Evolutionary conservation across 2,888 invertebrate genomes (phyloP), one percentile per base, ranked within the genome.

Genomic region (Scaptomyza cyrtandrae): DNA sequence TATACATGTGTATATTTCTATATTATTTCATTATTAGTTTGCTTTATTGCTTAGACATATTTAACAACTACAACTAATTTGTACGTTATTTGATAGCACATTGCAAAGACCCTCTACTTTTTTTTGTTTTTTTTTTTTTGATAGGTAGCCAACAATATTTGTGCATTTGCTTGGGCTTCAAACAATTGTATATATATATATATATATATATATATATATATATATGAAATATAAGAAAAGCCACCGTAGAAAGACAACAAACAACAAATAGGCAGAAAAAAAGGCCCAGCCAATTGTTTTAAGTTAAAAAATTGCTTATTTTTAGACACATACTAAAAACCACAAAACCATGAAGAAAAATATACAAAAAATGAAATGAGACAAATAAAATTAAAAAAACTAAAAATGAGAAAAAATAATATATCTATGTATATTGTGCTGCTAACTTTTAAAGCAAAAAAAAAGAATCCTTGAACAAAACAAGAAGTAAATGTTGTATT

Each of bases 1-100:
- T 45, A 33, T 44, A 10, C 11, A 10, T 48, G 14, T 48, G 27
- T 60, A n/a, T 44, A 44, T 35, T 29, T 52, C 44, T 35, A 52
- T 53, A 29, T 54, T 54, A 44, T 33, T 65, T 63, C 16, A 6
- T 44, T 49, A 13, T 61, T 35, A 19, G 35, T 57, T 45, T 66
- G 45, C 50, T 50, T 64, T 53, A 62, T 64, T 70, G 63, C 61
- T 81, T 78, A 54, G 57, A 57, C 56, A 54, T 29, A 60, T 62
- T 48, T 39, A 50, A 49, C 19, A 49, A 27, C n/a, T 19, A 55
- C 33, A 59, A 48, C 24, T 62, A 55, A 33, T 29, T 62, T 57
- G 14, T 24, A 33, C 39, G 31, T n/a, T 50, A 16, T 24, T 33
- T 35, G 45, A 61, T 54, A 39, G 33, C 57, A 43, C 33, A 24